Percentiles rank a stretch among this genome's conserved stretches.
Evolutionary conservation across 2,797 vertebrate species (phyloP).

Genomic region (Epinephelus malabaricus): DNA sequence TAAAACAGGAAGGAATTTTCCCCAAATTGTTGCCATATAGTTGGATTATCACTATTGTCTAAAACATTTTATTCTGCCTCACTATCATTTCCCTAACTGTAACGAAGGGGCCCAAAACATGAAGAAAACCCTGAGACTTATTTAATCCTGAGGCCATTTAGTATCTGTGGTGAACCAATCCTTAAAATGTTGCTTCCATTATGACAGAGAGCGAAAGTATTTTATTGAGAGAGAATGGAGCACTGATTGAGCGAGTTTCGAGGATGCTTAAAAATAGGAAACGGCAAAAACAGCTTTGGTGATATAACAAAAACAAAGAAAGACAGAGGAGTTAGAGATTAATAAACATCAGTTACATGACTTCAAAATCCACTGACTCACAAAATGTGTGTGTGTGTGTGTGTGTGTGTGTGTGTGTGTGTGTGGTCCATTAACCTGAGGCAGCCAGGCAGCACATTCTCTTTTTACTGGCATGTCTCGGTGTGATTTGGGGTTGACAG

Average conservation of each 20-base stretch:
- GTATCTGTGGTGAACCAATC: neutral
- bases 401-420: neutral
- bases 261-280: conserved; percentile 34
- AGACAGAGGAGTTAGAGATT: conserved; percentile 38
- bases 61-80: too few relatives aligned
- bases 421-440: conserved; percentile 67
- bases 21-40: too few relatives aligned
- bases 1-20: too few relatives aligned
- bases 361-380: conserved; percentile 41
- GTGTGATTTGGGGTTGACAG: conserved; percentile 47
- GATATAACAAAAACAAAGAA: conserved; percentile 41
- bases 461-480: conserved; percentile 45
- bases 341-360: conserved; percentile 43
- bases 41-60: too few relatives aligned
- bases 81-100: too few relatives aligned
- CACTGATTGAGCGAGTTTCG: neutral
- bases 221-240: neutral
- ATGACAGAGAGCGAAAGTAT: neutral
- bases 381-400: conserved; percentile 11
- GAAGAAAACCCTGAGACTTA: too few relatives aligned
- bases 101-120: neutral
- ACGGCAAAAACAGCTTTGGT: conserved; percentile 20
- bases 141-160: neutral
- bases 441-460: conserved; percentile 78
- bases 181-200: neutral